Base-by-base conservation (phyloP, 2,797 vertebrate genomes). In the Sus cebifrons region DNA sequence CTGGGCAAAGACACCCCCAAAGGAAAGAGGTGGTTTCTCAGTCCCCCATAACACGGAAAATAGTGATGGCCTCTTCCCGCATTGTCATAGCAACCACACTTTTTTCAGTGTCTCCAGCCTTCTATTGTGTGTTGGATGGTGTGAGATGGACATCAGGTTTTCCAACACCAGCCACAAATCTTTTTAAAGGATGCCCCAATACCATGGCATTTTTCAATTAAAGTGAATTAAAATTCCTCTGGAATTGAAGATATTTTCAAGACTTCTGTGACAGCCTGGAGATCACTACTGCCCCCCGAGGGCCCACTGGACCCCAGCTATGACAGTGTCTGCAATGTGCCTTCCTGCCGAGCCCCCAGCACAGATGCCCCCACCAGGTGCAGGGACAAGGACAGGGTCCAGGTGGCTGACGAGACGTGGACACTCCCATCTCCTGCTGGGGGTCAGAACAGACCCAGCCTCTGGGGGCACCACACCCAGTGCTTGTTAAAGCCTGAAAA, bases 331-430 rank as follows among this genome's bases (percentile, higher is more conserved):
- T 14, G 14, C 1, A 6, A 13, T 2, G 8, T 0, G 2, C 11
- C 25, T 5, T 29, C 70, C 44, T 3, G 1, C 36, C 9, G 1
- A 16, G 18, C 36, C 20, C 17, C 78, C 17, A 11, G 29, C 0
- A 11, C 68, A 54, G 88, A 65, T 0, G 5, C 17, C 54, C 75
- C 40, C 13, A 20, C 11, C 36, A 11, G 40, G 56, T 29, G 0
- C 7, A 0, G 3, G 2, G 36, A 52, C 14, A 0, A 5, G n/a
- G 70, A 7, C 6, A 6, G 58, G 10, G 15, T 36, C 74, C 77
- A 27, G 15, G 40, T 0, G 1, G 25, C 4, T 0, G 0, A 29
- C 29, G 0, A 32, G 27, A 27, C 3, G 3, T 0, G 0, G 64
- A 8, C 2, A 0, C 20, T 2, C 2, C 13, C 29, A 1, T 16